Percentiles rank a stretch among this genome's conserved stretches.
phyloP scores from a whole-genome alignment of 2,888 invertebrate genomes.

The Branchipolynoe longqiensis region DNA sequence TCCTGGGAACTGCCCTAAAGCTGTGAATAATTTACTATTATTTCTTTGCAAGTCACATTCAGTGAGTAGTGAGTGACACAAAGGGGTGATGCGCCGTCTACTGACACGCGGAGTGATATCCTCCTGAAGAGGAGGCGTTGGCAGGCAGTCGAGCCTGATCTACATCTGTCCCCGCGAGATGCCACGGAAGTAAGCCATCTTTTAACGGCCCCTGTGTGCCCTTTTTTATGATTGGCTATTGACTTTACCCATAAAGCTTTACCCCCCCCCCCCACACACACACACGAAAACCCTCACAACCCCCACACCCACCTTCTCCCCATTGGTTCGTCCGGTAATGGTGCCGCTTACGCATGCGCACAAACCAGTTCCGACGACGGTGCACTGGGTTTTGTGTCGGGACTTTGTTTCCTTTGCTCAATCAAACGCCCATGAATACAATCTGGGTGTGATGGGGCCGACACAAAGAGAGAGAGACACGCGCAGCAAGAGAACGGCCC shows the following conservation, averaged over 20 bases:
- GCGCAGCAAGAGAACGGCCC: not conserved
- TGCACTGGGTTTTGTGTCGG: not conserved
- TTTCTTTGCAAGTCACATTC: not conserved
- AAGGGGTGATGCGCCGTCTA: too few relatives aligned
- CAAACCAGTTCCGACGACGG: not conserved
- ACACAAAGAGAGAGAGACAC: not conserved
- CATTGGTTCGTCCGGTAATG: not conserved
- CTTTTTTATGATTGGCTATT: not conserved
- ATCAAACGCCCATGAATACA: constrained; percentile 13
- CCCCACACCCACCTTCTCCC: too few relatives aligned
- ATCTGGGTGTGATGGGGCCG: not conserved
- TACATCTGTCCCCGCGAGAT: not conserved
- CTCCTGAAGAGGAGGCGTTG: not conserved
- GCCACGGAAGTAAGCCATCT: not conserved
- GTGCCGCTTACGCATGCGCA: not conserved
- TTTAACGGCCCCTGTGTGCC: not conserved
- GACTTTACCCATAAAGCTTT: not conserved
- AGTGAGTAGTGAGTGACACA: not conserved
- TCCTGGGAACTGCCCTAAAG: not conserved
- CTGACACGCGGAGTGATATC: too few relatives aligned
- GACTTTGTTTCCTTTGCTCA: not conserved
- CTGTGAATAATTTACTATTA: not conserved
- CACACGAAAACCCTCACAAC: too few relatives aligned
- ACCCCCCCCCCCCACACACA: too few relatives aligned
- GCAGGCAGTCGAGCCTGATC: not conserved